Evolutionary conservation across 2,888 invertebrate genomes (phyloP), one percentile per base, ranked within the genome.

Genomic region (Sabellastarte sp.): DNA sequence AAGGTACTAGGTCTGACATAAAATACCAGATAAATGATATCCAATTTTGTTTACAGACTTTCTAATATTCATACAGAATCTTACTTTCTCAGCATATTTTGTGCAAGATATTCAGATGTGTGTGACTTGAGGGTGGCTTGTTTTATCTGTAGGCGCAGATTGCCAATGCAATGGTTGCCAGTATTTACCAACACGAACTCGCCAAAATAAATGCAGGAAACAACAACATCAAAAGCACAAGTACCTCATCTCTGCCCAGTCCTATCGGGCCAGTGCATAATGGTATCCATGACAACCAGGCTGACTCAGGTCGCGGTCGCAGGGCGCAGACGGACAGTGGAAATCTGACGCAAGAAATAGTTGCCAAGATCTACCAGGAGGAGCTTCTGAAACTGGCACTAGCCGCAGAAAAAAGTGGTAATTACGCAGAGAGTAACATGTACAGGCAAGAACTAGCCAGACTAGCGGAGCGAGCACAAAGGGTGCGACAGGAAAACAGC

Each of bases 391-490:
- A 71, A 59, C 88, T 98, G 62, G 94, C 95, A 89, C 92, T 76
- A 50, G 78, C 79, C 31, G 82, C 83, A 0, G 79, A 81, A 61
- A 75, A 74, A 63, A 78, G 77, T 26, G 83, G 82, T 30, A 83
- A 83, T 66, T 69, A 81, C 31, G 80, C 81, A 32, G 82, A 82
- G 56, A 76, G 78, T 64, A 93, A 94, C 79, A 92, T 94, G 31
- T 95, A 95, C 86, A 94, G 94, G 82, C 90, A 95, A 70, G 96
- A 97, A 85, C 88, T 97, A 69, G 91, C 93, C 78, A 93, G 95
- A 84, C 86, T 96, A 72, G 93, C 91, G 15, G 77, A 77, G 60
- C 74, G 73, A 64, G 65, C 63, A 10, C 61, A 63, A 32, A 51
- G 58, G 33, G 64, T 15, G 15, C 31, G 32, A 53, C 24, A 50